These are phyloP conservation scores for Ceratoteleas bidentatus DNA, from an alignment of 1,140 invertebrate genomes.

Conservation along the genomic window DNA sequence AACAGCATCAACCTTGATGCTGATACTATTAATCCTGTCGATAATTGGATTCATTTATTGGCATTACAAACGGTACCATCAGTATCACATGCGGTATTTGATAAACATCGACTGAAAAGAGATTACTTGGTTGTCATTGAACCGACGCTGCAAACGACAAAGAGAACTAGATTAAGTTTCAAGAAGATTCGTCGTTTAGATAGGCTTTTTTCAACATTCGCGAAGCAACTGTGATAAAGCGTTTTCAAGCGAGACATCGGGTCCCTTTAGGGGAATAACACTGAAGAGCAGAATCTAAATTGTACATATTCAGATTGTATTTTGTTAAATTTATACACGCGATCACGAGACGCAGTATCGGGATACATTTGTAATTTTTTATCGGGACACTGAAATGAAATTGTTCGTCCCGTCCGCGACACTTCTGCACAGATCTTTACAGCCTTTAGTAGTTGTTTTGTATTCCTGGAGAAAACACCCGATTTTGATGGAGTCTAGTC, in stretches of 20 bases:
- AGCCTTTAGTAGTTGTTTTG: too few species aligned
- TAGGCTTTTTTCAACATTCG: constrained; percentile 10
- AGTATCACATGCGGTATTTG: constrained; percentile 75
- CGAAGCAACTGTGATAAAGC: constrained; percentile 36
- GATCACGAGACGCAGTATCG: too few species aligned
- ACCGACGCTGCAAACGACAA: constrained; percentile 3
- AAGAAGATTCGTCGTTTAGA: background rate
- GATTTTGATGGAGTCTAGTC: too few species aligned
- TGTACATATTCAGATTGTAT: constrained; percentile 15
- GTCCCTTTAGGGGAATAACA: background rate
- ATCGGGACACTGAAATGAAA: too few species aligned
- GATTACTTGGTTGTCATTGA: background rate
- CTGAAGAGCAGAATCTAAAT: background rate
- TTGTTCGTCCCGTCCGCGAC: too few species aligned
- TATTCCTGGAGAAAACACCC: too few species aligned
- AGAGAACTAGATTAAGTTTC: constrained; percentile 16
- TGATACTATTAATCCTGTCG: constrained; percentile 72
- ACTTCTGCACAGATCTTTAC: too few species aligned
- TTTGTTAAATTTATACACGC: constrained; percentile 18
- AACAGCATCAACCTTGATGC: constrained; percentile 72
- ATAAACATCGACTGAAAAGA: constrained; percentile 53
- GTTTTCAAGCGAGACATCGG: background rate
- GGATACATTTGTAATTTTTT: too few species aligned
- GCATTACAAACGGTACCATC: constrained; percentile 74
- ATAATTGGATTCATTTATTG: constrained; percentile 76